phyloP scores from a whole-genome alignment of 2,113 vertebrate genomes.

The Stegostoma tigrinum region DNA sequence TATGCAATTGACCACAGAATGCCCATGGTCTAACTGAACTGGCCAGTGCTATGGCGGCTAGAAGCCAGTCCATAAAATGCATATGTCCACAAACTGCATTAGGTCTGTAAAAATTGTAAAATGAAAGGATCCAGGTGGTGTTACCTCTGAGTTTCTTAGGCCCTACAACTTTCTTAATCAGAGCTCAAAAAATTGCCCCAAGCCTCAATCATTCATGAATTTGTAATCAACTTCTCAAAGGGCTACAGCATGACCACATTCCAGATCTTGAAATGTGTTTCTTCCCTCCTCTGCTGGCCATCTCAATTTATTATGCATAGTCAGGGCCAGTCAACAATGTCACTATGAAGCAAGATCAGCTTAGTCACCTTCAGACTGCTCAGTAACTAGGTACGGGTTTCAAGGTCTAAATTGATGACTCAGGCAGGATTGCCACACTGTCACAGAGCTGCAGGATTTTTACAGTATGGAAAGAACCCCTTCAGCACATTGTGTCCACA shows the following conservation, averaged over 20 bases:
- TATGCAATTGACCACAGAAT: neutral
- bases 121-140: neutral
- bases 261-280: conserved; percentile 6
- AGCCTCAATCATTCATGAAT: neutral
- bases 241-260: neutral
- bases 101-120: neutral
- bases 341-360: conserved; percentile 7
- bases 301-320: neutral
- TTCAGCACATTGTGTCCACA: no score
- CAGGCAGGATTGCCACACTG: neutral
- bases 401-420: neutral
- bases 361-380: neutral
- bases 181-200: neutral
- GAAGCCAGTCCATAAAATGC: neutral
- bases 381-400: neutral
- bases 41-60: neutral
- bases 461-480: no score
- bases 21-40: neutral
- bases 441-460: no score
- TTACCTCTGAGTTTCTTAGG: neutral
- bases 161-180: neutral
- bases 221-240: neutral
- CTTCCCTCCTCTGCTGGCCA: neutral
- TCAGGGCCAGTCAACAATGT: neutral
- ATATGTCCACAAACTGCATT: neutral